Base-by-base conservation (phyloP, 1,140 invertebrate genomes). In the Aphelinus certus region DNA sequence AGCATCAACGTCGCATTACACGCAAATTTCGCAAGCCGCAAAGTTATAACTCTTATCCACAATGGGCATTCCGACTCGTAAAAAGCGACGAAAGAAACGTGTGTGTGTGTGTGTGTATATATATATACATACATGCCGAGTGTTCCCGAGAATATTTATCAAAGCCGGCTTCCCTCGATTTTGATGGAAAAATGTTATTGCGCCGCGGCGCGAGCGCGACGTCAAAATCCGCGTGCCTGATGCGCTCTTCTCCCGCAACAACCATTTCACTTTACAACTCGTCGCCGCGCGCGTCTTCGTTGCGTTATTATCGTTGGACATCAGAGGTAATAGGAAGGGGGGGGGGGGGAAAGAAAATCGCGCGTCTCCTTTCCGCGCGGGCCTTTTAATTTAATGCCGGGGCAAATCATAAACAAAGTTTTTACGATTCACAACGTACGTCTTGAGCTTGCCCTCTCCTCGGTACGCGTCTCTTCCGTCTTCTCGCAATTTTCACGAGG, bases 371-470 rank as follows among this genome's bases (percentile, higher is more conserved):
- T 58, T 58, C 55, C 6, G 46, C 1, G 3, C 7, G 70, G 55
- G 26, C 26, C 58, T 46, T 64, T 69, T 70, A 63, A 64, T 61
- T 75, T 75, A 69, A 75, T 69, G 66, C 69, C 56, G 45, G 46
- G 60, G 45, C 26, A 63, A 69, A 53, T 64, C 73, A 58, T 75
- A 75, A 75, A 75, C 65, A 57, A 64, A 68, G 45, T 64, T 75
- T 75, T 75, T 70, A 75, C 73, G 73, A 69, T 75, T 75, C 61
- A 43, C 42, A 53, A 26, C n/a, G 48, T 7, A 43, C 68, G 55
- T 58, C 7, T 70, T 53, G 68, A 26, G 46, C 7, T 49, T 49
- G n/a, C 3, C 42, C 7, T 6, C 58, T 68, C 3, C 68, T 45
- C 48, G 26, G 1, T 9, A 7, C 5, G 46, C 26, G 2, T 60